Evolutionary conservation across 1,140 invertebrate species (phyloP), one percentile per base, ranked within the genome.

Genomic region (Nomia melanderi): DNA sequence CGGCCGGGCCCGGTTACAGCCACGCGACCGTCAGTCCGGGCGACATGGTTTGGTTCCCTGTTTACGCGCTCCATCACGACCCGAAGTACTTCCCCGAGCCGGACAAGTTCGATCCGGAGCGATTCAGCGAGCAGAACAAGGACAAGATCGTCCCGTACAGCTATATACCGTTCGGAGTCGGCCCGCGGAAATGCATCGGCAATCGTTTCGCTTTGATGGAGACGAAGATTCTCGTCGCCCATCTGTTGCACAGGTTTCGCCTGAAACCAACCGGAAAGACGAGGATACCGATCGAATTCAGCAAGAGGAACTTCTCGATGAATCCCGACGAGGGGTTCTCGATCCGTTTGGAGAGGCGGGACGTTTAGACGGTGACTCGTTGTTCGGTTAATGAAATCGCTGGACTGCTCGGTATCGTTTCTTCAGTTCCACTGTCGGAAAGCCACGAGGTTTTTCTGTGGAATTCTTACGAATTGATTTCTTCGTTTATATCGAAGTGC

Each of bases 161-260:
- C 3, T 94, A 91, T 76, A 70, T 94, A 27, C 94, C 94, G 0
- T 95, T 95, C 79, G 93, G 93, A 20, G 86, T 92, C 12, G 94
- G 93, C 5, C 88, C 89, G 17, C 14, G 54, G 59, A 87, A 81
- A 31, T 89, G 88, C 39, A 85, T 89, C 12, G 88, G 85, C 1
- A 82, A 87, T 64, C 75, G 88, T 23, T 92, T 92, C 65, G 90
- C 88, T 12, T 56, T 92, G 1, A 90, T 91, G 89, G 90, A 90
- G 66, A 85, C 82, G 0, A 92, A 92, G 60, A 71, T 90, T 23
- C n/a, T 89, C 8, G 47, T 91, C 7, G 85, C 86, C 33, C 71
- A 87, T 70, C 54, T 91, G 12, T 53, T 92, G 20, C 65, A 76
- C 25, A 84, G 87, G 25, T 91, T 92, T 36, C 47, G 70, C 3